These are phyloP conservation scores for Tetraodon nigroviridis DNA, from an alignment of 2,113 vertebrate species.

Conservation along the genomic window DNA sequence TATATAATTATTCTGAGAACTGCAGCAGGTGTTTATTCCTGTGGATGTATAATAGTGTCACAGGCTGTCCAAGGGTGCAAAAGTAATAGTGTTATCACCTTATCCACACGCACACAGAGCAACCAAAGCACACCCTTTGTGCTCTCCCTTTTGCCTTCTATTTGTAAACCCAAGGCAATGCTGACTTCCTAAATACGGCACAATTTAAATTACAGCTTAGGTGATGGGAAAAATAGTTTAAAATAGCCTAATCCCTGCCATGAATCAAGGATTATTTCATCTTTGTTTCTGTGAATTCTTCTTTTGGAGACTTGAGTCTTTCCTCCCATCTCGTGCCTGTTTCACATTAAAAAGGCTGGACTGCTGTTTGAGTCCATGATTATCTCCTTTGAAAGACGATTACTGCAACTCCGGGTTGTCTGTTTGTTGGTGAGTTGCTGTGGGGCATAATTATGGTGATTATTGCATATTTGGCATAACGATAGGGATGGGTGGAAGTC, in stretches of 20 bases:
- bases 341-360: slow-evolving; percentile 16
- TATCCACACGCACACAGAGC: slow-evolving; percentile 21
- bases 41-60: slow-evolving; percentile 45
- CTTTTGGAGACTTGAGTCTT: neutral
- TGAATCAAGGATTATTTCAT: too few species aligned
- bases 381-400: slow-evolving; percentile 25
- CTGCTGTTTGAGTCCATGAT: slow-evolving; percentile 35
- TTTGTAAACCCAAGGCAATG: neutral
- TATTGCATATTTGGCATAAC: slow-evolving; percentile 45
- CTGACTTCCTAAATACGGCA: neutral
- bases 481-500: slow-evolving; percentile 33
- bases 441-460: slow-evolving; percentile 46
- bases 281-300: neutral
- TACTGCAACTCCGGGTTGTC: slow-evolving; percentile 30
- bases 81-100: slow-evolving; percentile 52
- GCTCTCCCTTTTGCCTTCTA: neutral
- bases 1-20: slow-evolving; percentile 60
- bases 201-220: neutral
- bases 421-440: slow-evolving; percentile 35
- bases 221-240: neutral
- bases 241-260: neutral
- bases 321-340: neutral
- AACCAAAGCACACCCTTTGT: slow-evolving; percentile 9
- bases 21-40: slow-evolving; percentile 61
- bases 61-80: slow-evolving; percentile 42